Base-by-base conservation (phyloP, 2,113 vertebrate genomes). In the Leptocoma aspasia region DNA sequence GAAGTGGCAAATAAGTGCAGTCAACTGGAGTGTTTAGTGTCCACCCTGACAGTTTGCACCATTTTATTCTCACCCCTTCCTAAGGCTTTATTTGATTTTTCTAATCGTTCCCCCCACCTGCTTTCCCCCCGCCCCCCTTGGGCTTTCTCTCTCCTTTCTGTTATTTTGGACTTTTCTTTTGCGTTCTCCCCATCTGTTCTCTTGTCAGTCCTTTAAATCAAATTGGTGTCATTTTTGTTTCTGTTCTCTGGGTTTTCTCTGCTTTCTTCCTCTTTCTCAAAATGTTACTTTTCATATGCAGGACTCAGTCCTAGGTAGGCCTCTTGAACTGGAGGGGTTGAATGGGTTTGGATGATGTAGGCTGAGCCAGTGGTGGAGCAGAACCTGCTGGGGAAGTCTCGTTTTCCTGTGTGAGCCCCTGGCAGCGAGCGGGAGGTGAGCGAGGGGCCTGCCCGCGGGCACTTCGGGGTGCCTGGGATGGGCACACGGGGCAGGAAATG, bases 21-120 rank as follows among this genome's bases (percentile, higher is more conserved):
- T 33, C 15, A 18, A 11, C 33, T 1, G 1, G 3, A 11, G 53
- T 45, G 37, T 73, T 84, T 57, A 75, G 44, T 82, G 79, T 77
- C 24, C 9, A 33, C 47, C 47, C 31, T 84, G 54, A 22, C 26
- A 21, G 8, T 78, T 81, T 47, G 39, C 42, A 49, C 82, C 9
- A 14, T 54, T 86, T 95, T 41, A 56, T 92, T 92, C 44, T 76
- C 73, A 37, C 31, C 19, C 6, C 14, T 86, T 75, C 35, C 39
- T 41, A 35, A 61, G 53, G 23, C 35, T 82, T 81, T 37, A 17
- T 53, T 92, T 89, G 6, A 41, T 42, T 86, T 71, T 92, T 84
- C 39, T 75, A n/a, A 35, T 75, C 2, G 41, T 59, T 31, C 16
- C 5, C 16, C 5, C 7, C 0, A 0, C 18, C 18, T 6, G 0